A percentile compares a stretch with the other conserved stretches of the same genome.
Conservation (phyloP, 2,888 invertebrate species). For the Nomada fucata region DNA sequence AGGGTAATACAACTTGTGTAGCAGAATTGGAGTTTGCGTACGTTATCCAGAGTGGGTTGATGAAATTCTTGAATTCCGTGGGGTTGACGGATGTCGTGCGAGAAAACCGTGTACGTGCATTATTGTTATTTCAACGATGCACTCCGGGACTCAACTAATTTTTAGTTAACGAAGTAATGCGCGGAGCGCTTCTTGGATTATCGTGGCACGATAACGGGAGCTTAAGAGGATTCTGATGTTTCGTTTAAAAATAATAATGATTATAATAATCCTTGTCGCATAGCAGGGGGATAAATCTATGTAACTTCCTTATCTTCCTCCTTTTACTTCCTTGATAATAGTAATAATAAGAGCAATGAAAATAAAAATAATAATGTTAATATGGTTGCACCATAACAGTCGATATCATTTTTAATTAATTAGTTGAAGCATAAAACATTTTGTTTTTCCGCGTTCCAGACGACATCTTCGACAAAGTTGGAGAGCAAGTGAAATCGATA, state of each 20-base stretch:
- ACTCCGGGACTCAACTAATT: background rate
- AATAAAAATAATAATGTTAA: no score
- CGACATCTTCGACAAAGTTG: conserved; percentile 91
- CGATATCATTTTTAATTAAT: no score
- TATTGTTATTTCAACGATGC: conserved; percentile 3
- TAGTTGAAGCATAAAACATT: no score
- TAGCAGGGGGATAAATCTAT: no score
- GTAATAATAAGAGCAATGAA: no score
- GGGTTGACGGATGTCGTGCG: background rate
- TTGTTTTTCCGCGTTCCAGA: conserved; percentile 85
- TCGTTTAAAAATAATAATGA: background rate
- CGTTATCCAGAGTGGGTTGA: background rate
- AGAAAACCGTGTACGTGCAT: background rate
- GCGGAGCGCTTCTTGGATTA: no score
- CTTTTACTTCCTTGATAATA: no score
- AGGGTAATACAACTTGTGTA: no score
- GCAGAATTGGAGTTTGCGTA: no score
- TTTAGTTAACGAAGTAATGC: background rate
- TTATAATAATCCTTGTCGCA: background rate
- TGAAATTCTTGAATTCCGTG: background rate
- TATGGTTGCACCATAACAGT: no score
- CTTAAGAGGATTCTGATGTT: background rate
- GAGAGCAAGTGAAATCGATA: conserved; percentile 82
- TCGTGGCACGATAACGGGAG: no score
- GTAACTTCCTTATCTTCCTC: no score